These are phyloP conservation scores for Meloidogyne chitwoodi DNA, from an alignment of 1,140 invertebrate genomes.

Conservation along the genomic window DNA sequence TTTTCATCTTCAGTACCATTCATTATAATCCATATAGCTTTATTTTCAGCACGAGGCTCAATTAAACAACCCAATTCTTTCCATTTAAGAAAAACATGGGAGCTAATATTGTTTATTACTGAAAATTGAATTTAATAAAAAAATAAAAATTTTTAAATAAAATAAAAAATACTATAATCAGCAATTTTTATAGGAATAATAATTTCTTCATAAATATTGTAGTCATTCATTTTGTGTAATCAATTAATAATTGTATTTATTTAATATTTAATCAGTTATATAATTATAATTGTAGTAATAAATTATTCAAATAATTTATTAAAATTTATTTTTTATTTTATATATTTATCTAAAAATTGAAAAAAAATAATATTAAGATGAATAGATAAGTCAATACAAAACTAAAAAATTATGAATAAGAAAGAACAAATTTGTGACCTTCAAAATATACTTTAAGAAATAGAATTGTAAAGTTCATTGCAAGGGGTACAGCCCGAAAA, in stretches of 20 bases:
- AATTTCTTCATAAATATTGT: neutral
- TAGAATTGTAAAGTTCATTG: no score
- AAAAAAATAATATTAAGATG: no score
- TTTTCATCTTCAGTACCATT: neutral
- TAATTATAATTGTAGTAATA: no score
- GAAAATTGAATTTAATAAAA: neutral
- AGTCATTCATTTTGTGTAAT: neutral
- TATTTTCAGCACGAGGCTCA: neutral
- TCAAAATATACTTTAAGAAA: no score
- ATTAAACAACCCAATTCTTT: neutral
- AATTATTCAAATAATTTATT: no score
- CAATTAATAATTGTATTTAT: neutral
- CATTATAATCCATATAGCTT: neutral
- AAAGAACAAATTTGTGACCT: no score
- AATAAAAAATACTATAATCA: neutral
- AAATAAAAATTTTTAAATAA: neutral
- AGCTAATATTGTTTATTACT: neutral
- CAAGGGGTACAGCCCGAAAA: no score
- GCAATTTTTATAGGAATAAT: neutral
- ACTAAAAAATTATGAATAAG: no score
- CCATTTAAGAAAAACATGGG: neutral
- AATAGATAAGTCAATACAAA: no score
- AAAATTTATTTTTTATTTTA: no score
- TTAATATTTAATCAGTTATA: no score
- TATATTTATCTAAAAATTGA: no score